A percentile compares a stretch with the other conserved stretches of the same genome.
These are phyloP conservation scores for Pristionchus arcanus DNA, from an alignment of 2,888 invertebrate species.

Conservation along the genomic window DNA sequence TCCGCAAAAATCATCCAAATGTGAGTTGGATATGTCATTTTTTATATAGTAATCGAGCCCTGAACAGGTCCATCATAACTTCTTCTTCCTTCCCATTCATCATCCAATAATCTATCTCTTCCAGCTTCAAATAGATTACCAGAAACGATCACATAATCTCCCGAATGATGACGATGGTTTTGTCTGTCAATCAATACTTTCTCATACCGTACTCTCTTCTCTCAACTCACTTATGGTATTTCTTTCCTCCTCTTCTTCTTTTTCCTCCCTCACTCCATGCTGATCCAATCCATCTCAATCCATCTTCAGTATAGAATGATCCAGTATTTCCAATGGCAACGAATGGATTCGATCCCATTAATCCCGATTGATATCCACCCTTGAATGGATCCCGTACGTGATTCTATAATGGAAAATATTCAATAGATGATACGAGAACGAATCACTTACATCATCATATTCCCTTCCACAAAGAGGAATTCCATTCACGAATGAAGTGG, in stretches of 20 bases:
- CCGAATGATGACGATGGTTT: not conserved
- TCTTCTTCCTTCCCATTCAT: constrained; percentile 16
- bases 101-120: constrained; percentile 5
- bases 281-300: constrained; percentile 40
- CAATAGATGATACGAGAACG: too few relatives aligned
- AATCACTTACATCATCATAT: constrained; percentile 8
- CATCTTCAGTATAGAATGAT: constrained; percentile 32
- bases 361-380: constrained; percentile 18
- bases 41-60: too few relatives aligned
- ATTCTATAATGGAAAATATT: not conserved
- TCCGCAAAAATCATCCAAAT: too few relatives aligned
- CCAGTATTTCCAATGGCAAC: not conserved
- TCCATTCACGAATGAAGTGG: not conserved
- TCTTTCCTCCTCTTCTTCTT: not conserved
- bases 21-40: too few relatives aligned
- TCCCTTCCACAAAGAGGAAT: constrained; percentile 29
- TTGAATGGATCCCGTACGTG: constrained; percentile 14
- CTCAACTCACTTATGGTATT: constrained; percentile 6
- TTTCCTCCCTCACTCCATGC: not conserved
- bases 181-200: not conserved
- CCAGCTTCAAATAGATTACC: constrained; percentile 32
- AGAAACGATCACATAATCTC: constrained; percentile 19
- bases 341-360: constrained; percentile 38
- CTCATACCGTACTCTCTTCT: not conserved
- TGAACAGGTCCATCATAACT: not conserved